phyloP scores from a whole-genome alignment of 2,113 vertebrate species.

The Ctenomys sociabilis region DNA sequence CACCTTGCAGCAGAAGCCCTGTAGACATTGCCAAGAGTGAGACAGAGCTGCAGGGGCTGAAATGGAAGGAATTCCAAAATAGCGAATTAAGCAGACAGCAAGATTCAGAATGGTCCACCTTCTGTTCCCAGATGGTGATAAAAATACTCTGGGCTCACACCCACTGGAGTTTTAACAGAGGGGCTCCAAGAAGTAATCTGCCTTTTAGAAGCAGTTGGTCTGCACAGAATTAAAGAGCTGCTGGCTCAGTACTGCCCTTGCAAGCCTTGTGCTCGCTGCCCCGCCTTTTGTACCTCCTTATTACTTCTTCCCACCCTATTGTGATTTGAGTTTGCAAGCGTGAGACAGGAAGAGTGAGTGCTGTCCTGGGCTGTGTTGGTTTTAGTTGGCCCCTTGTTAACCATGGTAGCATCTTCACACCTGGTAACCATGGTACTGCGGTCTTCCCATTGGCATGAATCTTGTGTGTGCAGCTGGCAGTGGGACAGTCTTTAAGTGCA shows the following conservation, averaged over 20 bases:
- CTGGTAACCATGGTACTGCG: no score
- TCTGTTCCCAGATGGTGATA: background rate
- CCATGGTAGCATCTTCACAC: background rate
- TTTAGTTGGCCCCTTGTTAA: background rate
- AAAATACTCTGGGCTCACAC: no score
- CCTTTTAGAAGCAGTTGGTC: background rate
- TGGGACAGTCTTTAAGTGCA: rapidly evolving
- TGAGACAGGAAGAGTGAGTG: background rate
- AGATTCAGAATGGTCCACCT: background rate
- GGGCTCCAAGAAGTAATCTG: background rate
- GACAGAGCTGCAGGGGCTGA: background rate
- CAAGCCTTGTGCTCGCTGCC: background rate
- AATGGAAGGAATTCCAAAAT: background rate
- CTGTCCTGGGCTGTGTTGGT: background rate
- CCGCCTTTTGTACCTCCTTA: background rate
- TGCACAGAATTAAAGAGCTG: background rate
- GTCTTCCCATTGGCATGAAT: background rate
- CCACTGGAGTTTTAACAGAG: background rate
- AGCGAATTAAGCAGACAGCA: background rate
- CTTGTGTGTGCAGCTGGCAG: background rate
- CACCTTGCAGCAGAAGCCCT: rapidly evolving
- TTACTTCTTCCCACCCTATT: background rate
- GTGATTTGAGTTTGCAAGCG: background rate
- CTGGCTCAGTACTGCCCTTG: background rate
- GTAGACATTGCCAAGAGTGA: no score